Conservation (phyloP, 2,113 vertebrate genomes). For the Rhea americana region DNA sequence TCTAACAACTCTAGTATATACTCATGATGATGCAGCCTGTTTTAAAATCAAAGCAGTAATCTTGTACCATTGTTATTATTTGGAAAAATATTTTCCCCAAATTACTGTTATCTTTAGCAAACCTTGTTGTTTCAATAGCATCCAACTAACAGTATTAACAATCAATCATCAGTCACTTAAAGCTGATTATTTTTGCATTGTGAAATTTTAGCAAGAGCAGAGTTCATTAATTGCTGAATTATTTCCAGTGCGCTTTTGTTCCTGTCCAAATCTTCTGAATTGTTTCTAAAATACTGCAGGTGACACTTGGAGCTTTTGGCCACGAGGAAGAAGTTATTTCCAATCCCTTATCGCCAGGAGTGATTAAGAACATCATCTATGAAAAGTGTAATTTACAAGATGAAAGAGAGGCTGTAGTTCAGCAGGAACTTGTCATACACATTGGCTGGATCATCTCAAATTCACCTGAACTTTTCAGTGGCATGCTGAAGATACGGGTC, state of each 20-base stretch:
- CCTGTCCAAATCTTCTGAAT: background rate
- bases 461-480: conserved; percentile 91
- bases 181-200: background rate
- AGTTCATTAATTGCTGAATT: background rate
- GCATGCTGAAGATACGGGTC: conserved; percentile 96
- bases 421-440: conserved; percentile 97
- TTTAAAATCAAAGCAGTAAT: background rate
- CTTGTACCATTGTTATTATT: background rate
- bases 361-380: conserved; percentile 96
- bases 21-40: background rate
- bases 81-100: background rate
- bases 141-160: conserved; percentile 35
- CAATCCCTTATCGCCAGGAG: conserved; percentile 93
- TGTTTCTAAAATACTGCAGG: conserved; percentile 73
- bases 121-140: background rate
- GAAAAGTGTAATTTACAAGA: conserved; percentile 86
- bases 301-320: conserved; percentile 94
- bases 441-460: conserved; percentile 98
- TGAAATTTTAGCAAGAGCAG: background rate
- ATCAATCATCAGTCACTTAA: background rate
- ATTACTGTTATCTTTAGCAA: background rate
- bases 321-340: conserved; percentile 97
- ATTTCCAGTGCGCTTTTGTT: background rate
- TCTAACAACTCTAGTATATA: background rate
- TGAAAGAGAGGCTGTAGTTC: conserved; percentile 91